Conservation (phyloP, 2,888 invertebrate species). For the Celastrina argiolus region DNA sequence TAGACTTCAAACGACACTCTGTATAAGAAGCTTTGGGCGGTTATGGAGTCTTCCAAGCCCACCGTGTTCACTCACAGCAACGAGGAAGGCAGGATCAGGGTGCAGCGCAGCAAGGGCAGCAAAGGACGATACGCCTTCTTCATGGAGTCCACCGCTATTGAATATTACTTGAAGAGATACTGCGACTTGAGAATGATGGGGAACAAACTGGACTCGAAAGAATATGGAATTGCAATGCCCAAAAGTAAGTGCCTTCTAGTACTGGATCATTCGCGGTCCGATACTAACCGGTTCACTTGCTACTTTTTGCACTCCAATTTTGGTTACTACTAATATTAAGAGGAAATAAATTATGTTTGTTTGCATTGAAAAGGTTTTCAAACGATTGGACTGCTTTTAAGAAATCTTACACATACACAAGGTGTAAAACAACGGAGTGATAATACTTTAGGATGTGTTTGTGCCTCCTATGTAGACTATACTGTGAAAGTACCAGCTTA, state of each 20-base stretch:
- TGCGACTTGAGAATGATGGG: slow-evolving; percentile 90
- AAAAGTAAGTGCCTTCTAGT: slow-evolving; percentile 79
- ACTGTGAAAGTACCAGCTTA: no score
- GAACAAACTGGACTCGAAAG: slow-evolving; percentile 86
- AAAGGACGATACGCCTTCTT: slow-evolving; percentile 93
- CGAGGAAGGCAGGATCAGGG: slow-evolving; percentile 90
- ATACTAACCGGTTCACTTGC: no score
- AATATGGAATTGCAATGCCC: slow-evolving; percentile 91
- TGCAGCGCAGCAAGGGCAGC: slow-evolving; percentile 83
- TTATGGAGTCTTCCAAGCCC: slow-evolving; percentile 90
- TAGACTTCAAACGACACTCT: slow-evolving; percentile 89
- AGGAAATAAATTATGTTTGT: no score
- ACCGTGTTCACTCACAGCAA: slow-evolving; percentile 88
- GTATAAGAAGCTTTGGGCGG: slow-evolving; percentile 93
- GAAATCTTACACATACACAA: no score
- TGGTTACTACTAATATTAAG: no score
- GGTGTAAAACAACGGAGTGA: no score
- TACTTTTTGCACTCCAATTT: no score
- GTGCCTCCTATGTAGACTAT: no score
- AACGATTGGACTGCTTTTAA: no score
- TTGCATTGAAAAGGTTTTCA: no score
- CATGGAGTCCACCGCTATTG: slow-evolving; percentile 96
- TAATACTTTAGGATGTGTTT: no score
- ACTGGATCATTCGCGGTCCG: background rate
- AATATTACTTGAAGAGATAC: slow-evolving; percentile 89